Evolutionary conservation across 2,888 invertebrate genomes (phyloP), one percentile per base, ranked within the genome.

Genomic region (Petrophora chlorosata): DNA sequence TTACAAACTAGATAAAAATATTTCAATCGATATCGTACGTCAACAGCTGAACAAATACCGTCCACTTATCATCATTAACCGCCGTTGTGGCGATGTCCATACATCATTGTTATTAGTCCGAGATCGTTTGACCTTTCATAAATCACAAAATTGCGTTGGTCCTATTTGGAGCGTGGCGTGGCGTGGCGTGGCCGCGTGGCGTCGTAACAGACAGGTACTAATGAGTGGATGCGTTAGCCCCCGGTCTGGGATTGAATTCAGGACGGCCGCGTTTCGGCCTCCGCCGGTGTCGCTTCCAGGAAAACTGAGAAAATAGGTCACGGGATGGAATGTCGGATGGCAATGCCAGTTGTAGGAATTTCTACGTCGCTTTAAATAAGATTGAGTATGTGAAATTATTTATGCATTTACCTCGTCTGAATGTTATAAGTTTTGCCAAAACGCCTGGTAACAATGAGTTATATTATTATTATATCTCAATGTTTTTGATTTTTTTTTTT

Each of bases 201-300:
- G n/a, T n/a, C 39, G 39, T 36, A 50, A 39, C 43, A 51, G 80
- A 78, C 82, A 74, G 67, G 67, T 76, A 80, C 77, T 79, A 79
- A 84, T 79, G 79, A 77, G 76, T 61, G 63, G 57, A 61, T 56
- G 64, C 65, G 65, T 56, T 47, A 29, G 44, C 26, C 26, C 40
- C 32, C 22, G 49, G 16, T 28, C 22, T 17, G 41, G 41, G 25
- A 41, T 61, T 63, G 65, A 58, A 70, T 72, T 65, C 71, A 63
- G 73, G 65, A 71, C 72, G 65, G 40, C 13, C 32, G 53, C 51
- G 58, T 56, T 65, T 70, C 72, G 65, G 40, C 13, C 32, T 53
- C 51, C 57, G 54, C 56, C 57, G 33, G 60, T 66, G 65, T 68
- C 57, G 66, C 53, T 74, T 75, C 76, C 71, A 70, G 68, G 67